Percentiles rank a stretch among this genome's conserved stretches.
Evolutionary conservation across 2,797 vertebrate genomes (phyloP).

Genomic region (Liasis olivaceus): DNA sequence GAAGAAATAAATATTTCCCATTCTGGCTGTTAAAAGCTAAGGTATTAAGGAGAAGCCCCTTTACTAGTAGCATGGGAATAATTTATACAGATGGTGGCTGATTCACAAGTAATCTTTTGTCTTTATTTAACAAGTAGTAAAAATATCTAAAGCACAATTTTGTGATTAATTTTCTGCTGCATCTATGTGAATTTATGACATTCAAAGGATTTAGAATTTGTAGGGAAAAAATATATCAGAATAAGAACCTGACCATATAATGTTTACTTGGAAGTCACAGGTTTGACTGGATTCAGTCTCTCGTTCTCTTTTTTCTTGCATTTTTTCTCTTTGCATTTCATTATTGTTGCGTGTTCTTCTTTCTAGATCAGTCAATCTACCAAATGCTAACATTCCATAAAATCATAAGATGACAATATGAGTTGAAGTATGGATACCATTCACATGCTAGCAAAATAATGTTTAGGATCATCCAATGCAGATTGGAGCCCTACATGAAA

Average conservation of each 20-base stretch:
- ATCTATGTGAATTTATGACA: neutral
- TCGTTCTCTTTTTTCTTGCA: too few species aligned
- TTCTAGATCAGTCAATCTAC: neutral
- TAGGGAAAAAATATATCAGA: neutral
- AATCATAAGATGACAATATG: neutral
- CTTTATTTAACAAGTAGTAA: neutral
- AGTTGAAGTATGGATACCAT: neutral
- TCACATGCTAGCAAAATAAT: neutral
- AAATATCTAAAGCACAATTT: slow-evolving; percentile 9
- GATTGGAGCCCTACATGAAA: neutral
- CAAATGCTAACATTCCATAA: neutral
- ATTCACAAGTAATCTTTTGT: neutral
- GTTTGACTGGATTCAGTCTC: neutral
- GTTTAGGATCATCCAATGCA: neutral
- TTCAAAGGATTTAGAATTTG: neutral
- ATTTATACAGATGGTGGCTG: neutral
- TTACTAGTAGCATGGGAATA: slow-evolving; percentile 17
- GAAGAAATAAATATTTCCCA: slow-evolving; percentile 33
- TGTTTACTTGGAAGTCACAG: neutral
- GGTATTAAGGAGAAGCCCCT: slow-evolving; percentile 3
- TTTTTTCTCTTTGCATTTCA: neutral
- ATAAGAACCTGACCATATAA: neutral
- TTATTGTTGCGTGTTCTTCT: neutral
- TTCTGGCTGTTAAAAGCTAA: slow-evolving; percentile 27
- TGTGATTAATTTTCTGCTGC: neutral